Percentiles rank a stretch among this genome's conserved stretches.
Evolutionary conservation across 1,140 invertebrate genomes (phyloP).

Genomic region (Calliphora vicina): DNA sequence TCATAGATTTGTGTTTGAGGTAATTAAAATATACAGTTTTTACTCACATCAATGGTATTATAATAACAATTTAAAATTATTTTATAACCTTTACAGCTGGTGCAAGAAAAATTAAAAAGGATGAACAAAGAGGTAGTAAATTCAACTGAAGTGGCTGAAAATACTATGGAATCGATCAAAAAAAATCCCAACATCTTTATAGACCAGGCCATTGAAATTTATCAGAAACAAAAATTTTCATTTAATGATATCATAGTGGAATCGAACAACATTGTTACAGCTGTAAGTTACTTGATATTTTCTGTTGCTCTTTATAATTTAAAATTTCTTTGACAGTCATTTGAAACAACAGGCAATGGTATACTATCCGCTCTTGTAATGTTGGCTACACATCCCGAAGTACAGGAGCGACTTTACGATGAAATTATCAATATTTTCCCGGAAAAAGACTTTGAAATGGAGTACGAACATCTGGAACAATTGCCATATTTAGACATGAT

Average conservation of each 20-base stretch:
- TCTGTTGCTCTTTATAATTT: background rate
- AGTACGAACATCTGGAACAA: conserved; percentile 23
- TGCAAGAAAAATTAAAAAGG: background rate
- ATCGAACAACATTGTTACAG: conserved; percentile 30
- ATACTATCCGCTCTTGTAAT: conserved; percentile 37
- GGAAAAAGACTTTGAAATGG: conserved; percentile 19
- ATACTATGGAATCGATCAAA: background rate
- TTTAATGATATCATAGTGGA: conserved; percentile 26
- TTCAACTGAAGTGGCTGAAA: background rate
- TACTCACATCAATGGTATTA: no score
- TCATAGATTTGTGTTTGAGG: background rate
- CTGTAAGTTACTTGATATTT: background rate
- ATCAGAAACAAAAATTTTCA: conserved; percentile 14
- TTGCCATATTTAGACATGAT: conserved; percentile 40
- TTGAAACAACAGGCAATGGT: conserved; percentile 36
- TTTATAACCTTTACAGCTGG: background rate
- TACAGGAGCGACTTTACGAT: conserved; percentile 38
- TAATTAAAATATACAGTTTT: background rate
- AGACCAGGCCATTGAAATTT: conserved; percentile 24
- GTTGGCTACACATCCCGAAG: conserved; percentile 42
- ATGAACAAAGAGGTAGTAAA: background rate
- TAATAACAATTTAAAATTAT: no score
- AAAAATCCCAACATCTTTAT: conserved; percentile 23
- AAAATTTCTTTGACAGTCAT: conserved; percentile 19
- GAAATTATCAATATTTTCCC: conserved; percentile 39